These are phyloP conservation scores for Caenorhabditis sulstoni DNA, from an alignment of 2,888 invertebrate species.

Conservation along the genomic window DNA sequence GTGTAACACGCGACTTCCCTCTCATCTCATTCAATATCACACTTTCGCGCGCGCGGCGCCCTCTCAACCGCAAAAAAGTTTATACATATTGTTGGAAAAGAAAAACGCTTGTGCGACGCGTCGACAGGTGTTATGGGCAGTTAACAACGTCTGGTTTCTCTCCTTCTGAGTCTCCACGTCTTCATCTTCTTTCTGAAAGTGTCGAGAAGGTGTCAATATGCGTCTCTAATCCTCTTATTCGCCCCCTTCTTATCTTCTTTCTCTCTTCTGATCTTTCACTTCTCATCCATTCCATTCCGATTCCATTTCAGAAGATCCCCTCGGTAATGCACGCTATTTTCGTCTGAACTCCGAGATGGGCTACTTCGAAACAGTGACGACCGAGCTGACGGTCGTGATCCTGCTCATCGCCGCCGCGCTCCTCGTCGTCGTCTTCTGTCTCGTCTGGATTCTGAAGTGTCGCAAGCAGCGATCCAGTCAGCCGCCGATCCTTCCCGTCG, in stretches of 20 bases:
- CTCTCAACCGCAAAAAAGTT: too few species aligned
- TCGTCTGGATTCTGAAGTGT: constrained; percentile 51
- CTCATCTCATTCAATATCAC: constrained; percentile 14
- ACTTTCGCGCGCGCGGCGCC: background rate
- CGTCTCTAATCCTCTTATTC: background rate
- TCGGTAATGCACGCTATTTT: background rate
- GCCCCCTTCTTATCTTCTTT: background rate
- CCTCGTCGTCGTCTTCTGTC: constrained; percentile 53
- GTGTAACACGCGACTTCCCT: background rate
- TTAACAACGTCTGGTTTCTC: constrained; percentile 22
- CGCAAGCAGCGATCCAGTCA: constrained; percentile 37
- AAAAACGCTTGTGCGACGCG: constrained; percentile 3
- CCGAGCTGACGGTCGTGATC: constrained; percentile 45
- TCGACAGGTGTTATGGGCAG: constrained; percentile 14
- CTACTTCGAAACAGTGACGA: constrained; percentile 30
- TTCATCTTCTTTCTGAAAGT: background rate
- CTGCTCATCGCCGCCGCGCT: constrained; percentile 49
- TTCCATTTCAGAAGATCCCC: background rate
- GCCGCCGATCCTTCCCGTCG: constrained; percentile 49
- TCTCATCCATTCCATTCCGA: background rate
- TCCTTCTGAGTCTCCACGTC: background rate
- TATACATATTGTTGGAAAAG: background rate
- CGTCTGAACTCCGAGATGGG: constrained; percentile 16
- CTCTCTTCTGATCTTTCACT: background rate
- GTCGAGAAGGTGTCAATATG: constrained; percentile 1